Base-by-base conservation (phyloP, 2,113 vertebrate species). In the Takifugu bimaculatus region DNA sequence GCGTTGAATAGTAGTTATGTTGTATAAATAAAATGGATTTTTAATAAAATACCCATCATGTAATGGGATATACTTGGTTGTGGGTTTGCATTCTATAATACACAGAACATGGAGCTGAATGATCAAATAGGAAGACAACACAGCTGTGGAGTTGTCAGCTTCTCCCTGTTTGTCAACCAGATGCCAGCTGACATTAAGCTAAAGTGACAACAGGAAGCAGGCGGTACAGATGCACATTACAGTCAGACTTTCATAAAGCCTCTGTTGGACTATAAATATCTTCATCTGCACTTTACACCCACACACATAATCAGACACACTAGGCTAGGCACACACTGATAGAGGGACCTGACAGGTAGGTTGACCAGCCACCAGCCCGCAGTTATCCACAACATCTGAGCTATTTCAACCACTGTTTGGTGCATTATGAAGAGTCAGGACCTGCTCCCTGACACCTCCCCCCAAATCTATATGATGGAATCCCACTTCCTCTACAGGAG, bases 151-250 rank as follows among this genome's bases (percentile, higher is more conserved):
- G 67, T 39, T 78, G 48, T 13, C 20, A 20, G 15, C 72, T 14
- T 32, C 55, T 68, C 55, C 58, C 58, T 53, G 43, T 42, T 71
- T 68, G 71, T 74, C 71, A 69, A 68, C 67, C 48, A 61, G 54
- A 45, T 69, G 45, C 48, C 59, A 25, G 35, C 49, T 0, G 50
- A 60, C 64, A 13, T 51, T 50, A 77, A 85, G 43, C 54, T 54
- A 4, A 63, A 69, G 49, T 60, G 85, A 80, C 79, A 20, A n/a
- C 69, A 0, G 15, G 35, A 15, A 13, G 28, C 32, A 32, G 52
- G 5, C 32, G 25, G 11, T 26, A 50, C 59, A 62, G 26, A 26
- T 59, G 13, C 3, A 0, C 42, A 35, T 28, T 47, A 50, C 26
- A 10, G 7, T 32, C 27, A 47, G 32, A 27, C 25, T 63, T 2